Percentiles rank a stretch among this genome's conserved stretches.
Evolutionary conservation across 2,888 invertebrate genomes (phyloP).

Genomic region (Lampropteryx suffumata): DNA sequence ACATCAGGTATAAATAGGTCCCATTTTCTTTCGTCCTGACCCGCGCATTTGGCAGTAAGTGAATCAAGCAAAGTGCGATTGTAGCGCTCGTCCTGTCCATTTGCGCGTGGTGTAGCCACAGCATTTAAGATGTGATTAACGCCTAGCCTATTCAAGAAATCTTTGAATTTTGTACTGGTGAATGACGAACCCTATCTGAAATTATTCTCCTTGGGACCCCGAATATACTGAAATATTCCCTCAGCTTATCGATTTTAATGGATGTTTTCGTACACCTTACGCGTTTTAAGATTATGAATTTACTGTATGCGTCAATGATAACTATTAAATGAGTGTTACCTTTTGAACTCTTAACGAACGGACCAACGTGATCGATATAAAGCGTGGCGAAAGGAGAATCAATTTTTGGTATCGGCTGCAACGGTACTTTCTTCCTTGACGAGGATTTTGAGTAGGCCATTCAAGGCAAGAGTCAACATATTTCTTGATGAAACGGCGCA

Average conservation of each 20-base stretch:
- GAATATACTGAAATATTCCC: not conserved
- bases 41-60: not conserved
- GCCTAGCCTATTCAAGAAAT: not conserved
- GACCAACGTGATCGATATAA: slow-evolving; percentile 47
- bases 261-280: not conserved
- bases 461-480: too few species aligned
- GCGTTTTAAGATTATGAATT: slow-evolving; percentile 23
- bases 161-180: slow-evolving; percentile 2
- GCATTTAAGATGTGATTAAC: slow-evolving; percentile 13
- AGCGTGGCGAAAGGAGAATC: slow-evolving; percentile 42
- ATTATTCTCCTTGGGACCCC: too few species aligned
- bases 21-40: too few species aligned
- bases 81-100: slow-evolving; percentile 14
- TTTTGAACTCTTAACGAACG: slow-evolving; percentile 39
- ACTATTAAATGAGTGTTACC: slow-evolving; percentile 32
- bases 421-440: too few species aligned
- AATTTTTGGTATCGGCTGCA: slow-evolving; percentile 3
- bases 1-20: too few species aligned
- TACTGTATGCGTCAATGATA: slow-evolving; percentile 15
- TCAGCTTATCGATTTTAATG: not conserved
- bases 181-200: not conserved
- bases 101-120: slow-evolving; percentile 12
- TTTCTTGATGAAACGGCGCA: too few species aligned
- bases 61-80: not conserved
- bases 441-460: too few species aligned